These are phyloP conservation scores for Ceratotherium simum DNA, from an alignment of 2,113 vertebrate species.

Conservation along the genomic window DNA sequence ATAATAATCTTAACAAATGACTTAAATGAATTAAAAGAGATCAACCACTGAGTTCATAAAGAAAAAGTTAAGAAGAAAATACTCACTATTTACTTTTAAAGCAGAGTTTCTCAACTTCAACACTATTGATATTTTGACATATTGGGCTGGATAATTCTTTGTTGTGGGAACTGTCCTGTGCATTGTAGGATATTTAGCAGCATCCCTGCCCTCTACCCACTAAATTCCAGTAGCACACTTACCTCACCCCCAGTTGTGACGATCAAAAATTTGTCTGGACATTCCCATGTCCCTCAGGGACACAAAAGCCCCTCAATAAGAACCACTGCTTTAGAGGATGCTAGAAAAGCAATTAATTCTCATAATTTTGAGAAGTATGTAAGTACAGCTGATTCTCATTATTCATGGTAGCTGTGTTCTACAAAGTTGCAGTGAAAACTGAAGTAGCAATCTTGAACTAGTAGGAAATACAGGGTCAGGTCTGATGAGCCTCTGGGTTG, in stretches of 20 bases:
- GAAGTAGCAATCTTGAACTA: neutral
- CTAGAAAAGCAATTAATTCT: neutral
- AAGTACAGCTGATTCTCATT: neutral
- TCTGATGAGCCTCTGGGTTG: neutral
- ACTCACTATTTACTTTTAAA: neutral
- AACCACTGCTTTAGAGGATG: neutral
- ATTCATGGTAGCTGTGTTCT: neutral
- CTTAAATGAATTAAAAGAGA: neutral
- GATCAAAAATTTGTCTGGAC: neutral
- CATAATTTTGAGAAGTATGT: neutral
- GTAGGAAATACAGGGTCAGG: neutral
- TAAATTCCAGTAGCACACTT: neutral
- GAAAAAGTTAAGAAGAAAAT: neutral
- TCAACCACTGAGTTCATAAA: neutral
- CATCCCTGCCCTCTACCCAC: neutral
- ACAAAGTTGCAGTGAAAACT: neutral
- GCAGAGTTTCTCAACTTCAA: neutral
- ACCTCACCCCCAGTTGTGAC: fast-evolving
- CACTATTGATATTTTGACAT: neutral
- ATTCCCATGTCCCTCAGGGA: neutral
- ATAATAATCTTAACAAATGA: neutral
- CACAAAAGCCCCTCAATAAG: neutral
- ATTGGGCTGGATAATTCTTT: neutral
- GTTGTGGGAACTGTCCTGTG: neutral
- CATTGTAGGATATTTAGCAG: neutral